A percentile compares a stretch with the other conserved stretches of the same genome.
phyloP scores from a whole-genome alignment of 2,113 vertebrate species.

The Poicephalus meyeri region DNA sequence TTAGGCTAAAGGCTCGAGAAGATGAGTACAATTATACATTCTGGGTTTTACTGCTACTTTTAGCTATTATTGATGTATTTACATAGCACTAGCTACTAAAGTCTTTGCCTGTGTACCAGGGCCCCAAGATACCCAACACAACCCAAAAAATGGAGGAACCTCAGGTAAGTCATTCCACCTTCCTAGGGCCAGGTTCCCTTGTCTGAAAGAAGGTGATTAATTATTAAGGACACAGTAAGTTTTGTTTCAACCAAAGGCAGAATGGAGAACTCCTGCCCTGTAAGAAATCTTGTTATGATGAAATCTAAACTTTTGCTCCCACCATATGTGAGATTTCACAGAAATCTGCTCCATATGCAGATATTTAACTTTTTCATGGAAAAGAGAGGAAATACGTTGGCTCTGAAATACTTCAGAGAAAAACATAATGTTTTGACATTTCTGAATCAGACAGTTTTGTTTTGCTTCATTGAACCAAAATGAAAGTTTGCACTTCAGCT shows the following conservation, averaged over 20 bases:
- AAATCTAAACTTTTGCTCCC: background rate
- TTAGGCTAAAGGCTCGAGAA: background rate
- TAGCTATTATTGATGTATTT: background rate
- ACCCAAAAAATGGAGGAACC: background rate
- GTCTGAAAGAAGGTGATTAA: background rate
- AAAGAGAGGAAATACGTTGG: background rate
- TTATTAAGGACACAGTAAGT: background rate
- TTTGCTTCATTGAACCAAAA: background rate
- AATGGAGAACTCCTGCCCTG: background rate
- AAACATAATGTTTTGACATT: constrained; percentile 6
- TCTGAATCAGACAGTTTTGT: constrained; percentile 8
- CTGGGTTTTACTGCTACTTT: background rate
- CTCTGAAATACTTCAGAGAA: background rate
- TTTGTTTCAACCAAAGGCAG: background rate
- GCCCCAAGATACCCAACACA: background rate
- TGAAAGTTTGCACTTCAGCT: background rate
- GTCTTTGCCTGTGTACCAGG: background rate
- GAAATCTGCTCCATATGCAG: constrained; percentile 1
- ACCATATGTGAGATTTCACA: background rate
- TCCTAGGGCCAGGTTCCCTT: background rate
- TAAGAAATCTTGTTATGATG: background rate
- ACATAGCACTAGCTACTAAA: background rate
- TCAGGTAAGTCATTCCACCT: background rate
- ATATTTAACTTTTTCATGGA: constrained; percentile 7
- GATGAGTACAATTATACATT: background rate